Evolutionary conservation across 2,888 invertebrate genomes (phyloP).

Genomic region (Xanthorhoe designata): DNA sequence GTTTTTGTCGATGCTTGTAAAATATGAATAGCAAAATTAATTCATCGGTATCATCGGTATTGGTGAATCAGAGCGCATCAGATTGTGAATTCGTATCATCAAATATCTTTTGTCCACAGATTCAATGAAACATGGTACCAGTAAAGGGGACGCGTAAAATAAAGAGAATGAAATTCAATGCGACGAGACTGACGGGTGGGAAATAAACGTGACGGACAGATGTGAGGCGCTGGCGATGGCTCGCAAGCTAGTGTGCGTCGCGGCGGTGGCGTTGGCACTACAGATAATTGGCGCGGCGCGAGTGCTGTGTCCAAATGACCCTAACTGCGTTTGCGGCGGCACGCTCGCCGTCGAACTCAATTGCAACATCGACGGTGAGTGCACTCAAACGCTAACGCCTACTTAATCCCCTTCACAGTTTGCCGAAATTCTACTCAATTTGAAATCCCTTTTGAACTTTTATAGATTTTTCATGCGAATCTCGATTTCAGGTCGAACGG

Average conservation of each 20-base stretch:
- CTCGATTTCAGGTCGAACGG: conserved; percentile 70
- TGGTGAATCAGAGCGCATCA: conserved; percentile 50
- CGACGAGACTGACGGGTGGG: conserved; percentile 43
- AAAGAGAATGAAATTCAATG: conserved; percentile 44
- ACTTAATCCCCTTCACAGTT: conserved; percentile 50
- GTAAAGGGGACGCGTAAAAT: conserved; percentile 41
- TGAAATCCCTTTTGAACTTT: conserved; percentile 7
- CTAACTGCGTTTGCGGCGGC: conserved; percentile 82
- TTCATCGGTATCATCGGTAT: conserved; percentile 53
- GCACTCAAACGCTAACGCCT: conserved; percentile 56
- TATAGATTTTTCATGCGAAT: conserved; percentile 32
- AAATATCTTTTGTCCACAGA: conserved; percentile 57
- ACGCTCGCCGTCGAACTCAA: conserved; percentile 77
- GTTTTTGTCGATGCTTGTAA: conserved; percentile 68
- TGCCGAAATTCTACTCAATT: conserved; percentile 16
- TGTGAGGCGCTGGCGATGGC: conserved; percentile 60
- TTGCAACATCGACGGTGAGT: conserved; percentile 82
- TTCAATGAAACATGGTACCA: conserved; percentile 48
- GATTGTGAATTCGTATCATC: conserved; percentile 44
- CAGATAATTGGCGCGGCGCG: conserved; percentile 73
- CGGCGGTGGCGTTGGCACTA: conserved; percentile 66
- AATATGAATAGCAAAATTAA: conserved; percentile 68
- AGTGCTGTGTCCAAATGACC: conserved; percentile 75
- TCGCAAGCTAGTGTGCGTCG: conserved; percentile 65
- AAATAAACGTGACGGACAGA: conserved; percentile 51